Conservation (phyloP, 2,797 vertebrate species). For the Poeciliopsis turneri region DNA sequence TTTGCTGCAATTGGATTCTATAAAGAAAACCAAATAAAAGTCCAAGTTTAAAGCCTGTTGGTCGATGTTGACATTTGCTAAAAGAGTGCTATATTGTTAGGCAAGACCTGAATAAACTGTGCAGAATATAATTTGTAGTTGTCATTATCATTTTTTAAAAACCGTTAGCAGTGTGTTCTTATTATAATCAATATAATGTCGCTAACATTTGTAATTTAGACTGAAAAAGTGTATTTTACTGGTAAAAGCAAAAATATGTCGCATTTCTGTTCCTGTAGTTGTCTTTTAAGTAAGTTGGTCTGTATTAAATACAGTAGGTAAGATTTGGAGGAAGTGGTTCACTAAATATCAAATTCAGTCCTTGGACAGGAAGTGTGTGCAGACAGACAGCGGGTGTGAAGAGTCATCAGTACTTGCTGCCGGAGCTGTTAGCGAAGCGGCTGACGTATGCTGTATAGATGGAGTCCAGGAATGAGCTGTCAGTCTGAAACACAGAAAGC, state of each 20-base stretch:
- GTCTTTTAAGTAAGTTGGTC: constrained; percentile 3
- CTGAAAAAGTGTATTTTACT: not conserved
- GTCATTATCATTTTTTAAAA: not conserved
- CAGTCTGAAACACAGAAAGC: constrained; percentile 83
- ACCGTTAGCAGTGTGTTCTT: not conserved
- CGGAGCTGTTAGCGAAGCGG: constrained; percentile 75
- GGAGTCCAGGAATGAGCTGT: constrained; percentile 89
- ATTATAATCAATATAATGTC: not conserved
- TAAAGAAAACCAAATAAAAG: constrained; percentile 13
- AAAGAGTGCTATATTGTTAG: constrained; percentile 18
- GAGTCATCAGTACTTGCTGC: constrained; percentile 73
- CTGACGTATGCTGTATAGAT: constrained; percentile 93
- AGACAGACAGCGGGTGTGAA: constrained; percentile 18
- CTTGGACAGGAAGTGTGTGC: constrained; percentile 17
- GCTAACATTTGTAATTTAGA: not conserved
- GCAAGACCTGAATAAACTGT: constrained; percentile 14
- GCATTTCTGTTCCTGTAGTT: constrained; percentile 4
- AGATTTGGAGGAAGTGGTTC: constrained; percentile 9
- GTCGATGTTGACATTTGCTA: constrained; percentile 16
- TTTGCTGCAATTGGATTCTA: constrained; percentile 3
- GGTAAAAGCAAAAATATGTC: not conserved
- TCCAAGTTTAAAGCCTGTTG: constrained; percentile 29
- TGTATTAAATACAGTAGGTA: constrained; percentile 11
- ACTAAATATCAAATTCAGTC: constrained; percentile 15
- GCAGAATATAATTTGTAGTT: not conserved